A percentile compares a stretch with the other conserved stretches of the same genome.
Conservation (phyloP, 2,113 vertebrate genomes). For the Pardalotus punctatus region DNA sequence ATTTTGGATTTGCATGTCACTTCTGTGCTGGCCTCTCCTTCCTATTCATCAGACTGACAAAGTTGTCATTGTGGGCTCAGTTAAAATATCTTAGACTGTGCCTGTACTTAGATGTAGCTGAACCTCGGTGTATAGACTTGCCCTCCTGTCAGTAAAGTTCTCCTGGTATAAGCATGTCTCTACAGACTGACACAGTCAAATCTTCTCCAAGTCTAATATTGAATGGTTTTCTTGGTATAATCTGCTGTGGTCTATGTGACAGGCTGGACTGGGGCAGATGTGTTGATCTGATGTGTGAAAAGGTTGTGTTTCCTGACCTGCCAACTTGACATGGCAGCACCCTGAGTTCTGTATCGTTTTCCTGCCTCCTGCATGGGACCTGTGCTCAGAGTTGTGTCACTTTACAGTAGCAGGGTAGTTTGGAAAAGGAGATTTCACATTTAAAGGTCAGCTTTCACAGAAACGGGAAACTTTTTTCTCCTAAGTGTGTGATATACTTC, state of each 20-base stretch:
- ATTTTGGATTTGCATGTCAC: not conserved
- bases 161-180: not conserved
- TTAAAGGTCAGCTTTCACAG: not conserved
- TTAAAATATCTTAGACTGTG: not conserved
- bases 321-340: rapidly evolving
- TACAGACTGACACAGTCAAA: not conserved
- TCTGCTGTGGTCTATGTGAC: not conserved
- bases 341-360: not conserved
- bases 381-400: rapidly evolving
- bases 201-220: rapidly evolving
- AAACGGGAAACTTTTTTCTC: not conserved
- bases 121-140: not conserved
- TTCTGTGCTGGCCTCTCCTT: not conserved
- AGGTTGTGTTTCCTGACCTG: not conserved
- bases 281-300: not conserved
- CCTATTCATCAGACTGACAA: not conserved
- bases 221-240: not conserved
- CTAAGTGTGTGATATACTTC: not conserved
- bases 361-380: not conserved
- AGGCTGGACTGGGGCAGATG: not conserved
- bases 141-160: not conserved
- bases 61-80: not conserved
- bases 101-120: not conserved
- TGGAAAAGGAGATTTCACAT: not conserved
- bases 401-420: not conserved